phyloP scores from a whole-genome alignment of 2,797 vertebrate species.

The Notolepis coatsorum region DNA sequence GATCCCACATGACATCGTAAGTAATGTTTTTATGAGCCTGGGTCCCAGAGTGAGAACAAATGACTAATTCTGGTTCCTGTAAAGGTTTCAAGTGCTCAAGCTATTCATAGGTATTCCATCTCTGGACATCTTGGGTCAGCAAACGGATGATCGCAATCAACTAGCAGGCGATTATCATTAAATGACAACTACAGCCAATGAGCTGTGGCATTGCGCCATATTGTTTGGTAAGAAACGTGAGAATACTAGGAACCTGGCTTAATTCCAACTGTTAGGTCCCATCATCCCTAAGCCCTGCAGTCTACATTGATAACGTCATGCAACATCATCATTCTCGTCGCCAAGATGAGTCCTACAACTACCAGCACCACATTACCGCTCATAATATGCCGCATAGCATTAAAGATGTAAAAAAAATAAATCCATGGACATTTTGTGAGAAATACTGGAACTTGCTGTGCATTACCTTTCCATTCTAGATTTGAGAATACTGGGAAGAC shows the following conservation, averaged over 20 bases:
- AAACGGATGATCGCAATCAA: too few species aligned
- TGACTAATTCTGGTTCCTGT: slow-evolving; percentile 30
- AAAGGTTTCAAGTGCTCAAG: too few species aligned
- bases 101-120: too few species aligned
- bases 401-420: slow-evolving; percentile 14
- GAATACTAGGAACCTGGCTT: too few species aligned
- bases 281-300: slow-evolving; percentile 46
- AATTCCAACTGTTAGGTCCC: neutral
- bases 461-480: slow-evolving; percentile 8
- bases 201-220: too few species aligned
- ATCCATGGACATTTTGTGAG: slow-evolving; percentile 18
- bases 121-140: too few species aligned
- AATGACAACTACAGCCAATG: too few species aligned
- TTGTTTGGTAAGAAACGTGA: too few species aligned
- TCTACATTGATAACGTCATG: slow-evolving; percentile 40
- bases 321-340: slow-evolving; percentile 45
- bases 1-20: slow-evolving; percentile 30
- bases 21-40: slow-evolving; percentile 38
- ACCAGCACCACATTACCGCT: slow-evolving; percentile 61
- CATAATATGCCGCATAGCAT: slow-evolving; percentile 26
- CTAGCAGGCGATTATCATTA: too few species aligned
- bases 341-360: slow-evolving; percentile 36
- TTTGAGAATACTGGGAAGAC: slow-evolving; percentile 12
- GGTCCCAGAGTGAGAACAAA: slow-evolving; percentile 23
- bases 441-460: slow-evolving; percentile 10